phyloP scores from a whole-genome alignment of 2,113 vertebrate genomes.

The Poeciliopsis occidentalis region DNA sequence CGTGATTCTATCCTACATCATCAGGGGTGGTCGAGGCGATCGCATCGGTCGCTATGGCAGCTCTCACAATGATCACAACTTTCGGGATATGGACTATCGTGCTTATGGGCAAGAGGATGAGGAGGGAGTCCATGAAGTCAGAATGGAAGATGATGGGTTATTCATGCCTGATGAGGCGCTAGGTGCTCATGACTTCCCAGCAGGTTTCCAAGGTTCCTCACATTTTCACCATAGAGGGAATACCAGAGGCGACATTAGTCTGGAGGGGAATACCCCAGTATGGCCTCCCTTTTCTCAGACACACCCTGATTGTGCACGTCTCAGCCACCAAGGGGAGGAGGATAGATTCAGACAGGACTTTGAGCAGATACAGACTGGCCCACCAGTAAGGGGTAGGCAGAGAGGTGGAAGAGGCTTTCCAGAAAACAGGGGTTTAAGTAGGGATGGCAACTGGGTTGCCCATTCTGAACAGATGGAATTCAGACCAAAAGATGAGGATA shows the following conservation, averaged over 20 bases:
- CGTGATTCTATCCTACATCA: slow-evolving; percentile 11
- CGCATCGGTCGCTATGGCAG: slow-evolving; percentile 87
- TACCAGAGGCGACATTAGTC: slow-evolving; percentile 24
- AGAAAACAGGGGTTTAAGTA: slow-evolving; percentile 45
- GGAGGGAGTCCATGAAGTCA: slow-evolving; percentile 65
- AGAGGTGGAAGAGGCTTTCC: slow-evolving; percentile 55
- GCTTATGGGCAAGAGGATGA: slow-evolving; percentile 74
- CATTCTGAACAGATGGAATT: slow-evolving; percentile 63
- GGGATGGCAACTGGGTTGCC: slow-evolving; percentile 54
- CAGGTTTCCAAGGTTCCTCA: slow-evolving; percentile 39
- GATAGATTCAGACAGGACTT: slow-evolving; percentile 63
- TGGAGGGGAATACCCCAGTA: slow-evolving; percentile 45
- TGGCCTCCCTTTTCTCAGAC: slow-evolving; percentile 50
- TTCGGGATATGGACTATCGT: slow-evolving; percentile 88
- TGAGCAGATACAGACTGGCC: slow-evolving; percentile 52
- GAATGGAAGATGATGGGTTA: slow-evolving; percentile 69
- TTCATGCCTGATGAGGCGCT: slow-evolving; percentile 50
- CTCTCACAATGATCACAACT: slow-evolving; percentile 83
- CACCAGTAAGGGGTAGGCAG: slow-evolving; percentile 41
- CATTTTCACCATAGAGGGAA: slow-evolving; percentile 52
- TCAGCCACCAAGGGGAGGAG: slow-evolving; percentile 62
- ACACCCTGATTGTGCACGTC: slow-evolving; percentile 38
- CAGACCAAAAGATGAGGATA: slow-evolving; percentile 68
- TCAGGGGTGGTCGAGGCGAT: slow-evolving; percentile 86
- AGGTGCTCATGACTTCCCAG: slow-evolving; percentile 51